phyloP scores from a whole-genome alignment of 1,140 invertebrate genomes.

The Linepithema humile region DNA sequence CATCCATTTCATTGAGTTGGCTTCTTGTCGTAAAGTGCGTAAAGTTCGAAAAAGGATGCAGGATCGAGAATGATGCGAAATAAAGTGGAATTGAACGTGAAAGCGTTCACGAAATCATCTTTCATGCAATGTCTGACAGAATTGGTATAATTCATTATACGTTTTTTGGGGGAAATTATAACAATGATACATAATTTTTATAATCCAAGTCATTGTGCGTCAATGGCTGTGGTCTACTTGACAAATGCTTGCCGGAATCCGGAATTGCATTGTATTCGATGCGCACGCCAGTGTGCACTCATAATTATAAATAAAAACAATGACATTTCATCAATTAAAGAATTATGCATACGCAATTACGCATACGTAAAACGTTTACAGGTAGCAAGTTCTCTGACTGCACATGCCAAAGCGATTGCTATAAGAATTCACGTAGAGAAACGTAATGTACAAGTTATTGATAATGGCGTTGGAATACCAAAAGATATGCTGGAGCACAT shows the following conservation, averaged over 20 bases:
- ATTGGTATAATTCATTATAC: slow-evolving; percentile 63
- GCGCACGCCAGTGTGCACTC: too few species aligned
- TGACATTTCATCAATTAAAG: too few species aligned
- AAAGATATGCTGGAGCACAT: slow-evolving; percentile 56
- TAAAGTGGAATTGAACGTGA: neutral
- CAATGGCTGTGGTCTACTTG: too few species aligned
- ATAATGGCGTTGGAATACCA: slow-evolving; percentile 77
- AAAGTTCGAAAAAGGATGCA: neutral
- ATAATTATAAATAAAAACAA: too few species aligned
- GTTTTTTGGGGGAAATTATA: too few species aligned
- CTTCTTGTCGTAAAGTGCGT: neutral
- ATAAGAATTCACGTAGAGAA: slow-evolving; percentile 69
- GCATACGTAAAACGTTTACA: slow-evolving; percentile 32
- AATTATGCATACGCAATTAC: too few species aligned
- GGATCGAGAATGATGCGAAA: too few species aligned
- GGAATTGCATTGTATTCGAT: too few species aligned
- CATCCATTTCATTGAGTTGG: neutral
- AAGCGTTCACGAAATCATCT: neutral
- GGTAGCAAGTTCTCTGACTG: slow-evolving; percentile 72
- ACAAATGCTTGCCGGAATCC: too few species aligned
- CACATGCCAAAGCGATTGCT: slow-evolving; percentile 70
- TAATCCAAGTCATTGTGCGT: too few species aligned
- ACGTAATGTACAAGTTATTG: slow-evolving; percentile 76
- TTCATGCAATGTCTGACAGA: slow-evolving; percentile 68
- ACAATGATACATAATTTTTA: neutral